Conservation (phyloP, 2,797 vertebrate genomes). For the Nasua narica region DNA sequence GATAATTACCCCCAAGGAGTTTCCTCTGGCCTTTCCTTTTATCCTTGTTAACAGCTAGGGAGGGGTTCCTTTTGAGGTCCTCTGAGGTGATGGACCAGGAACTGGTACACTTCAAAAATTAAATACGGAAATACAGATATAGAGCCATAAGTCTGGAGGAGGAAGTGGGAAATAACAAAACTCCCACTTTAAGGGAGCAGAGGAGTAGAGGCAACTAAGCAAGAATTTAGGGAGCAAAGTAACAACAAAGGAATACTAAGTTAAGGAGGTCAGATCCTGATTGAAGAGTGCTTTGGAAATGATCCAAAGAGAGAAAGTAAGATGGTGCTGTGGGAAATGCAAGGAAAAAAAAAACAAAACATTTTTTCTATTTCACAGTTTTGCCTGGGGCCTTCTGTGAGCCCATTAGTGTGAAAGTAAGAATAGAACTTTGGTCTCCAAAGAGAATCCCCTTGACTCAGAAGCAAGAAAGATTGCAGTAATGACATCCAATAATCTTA, state of each 20-base stretch:
- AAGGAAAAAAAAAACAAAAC: neutral
- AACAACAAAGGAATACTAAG: neutral
- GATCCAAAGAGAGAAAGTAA: neutral
- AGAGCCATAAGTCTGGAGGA: neutral
- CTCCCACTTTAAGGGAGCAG: neutral
- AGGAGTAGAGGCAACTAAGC: no score
- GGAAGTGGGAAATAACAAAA: neutral
- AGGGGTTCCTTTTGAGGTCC: neutral
- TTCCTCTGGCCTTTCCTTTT: neutral
- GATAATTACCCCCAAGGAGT: neutral
- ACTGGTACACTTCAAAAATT: neutral
- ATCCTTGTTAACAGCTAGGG: neutral
- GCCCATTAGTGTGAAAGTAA: neutral
- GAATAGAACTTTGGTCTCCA: neutral
- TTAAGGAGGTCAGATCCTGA: neutral
- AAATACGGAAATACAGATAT: neutral
- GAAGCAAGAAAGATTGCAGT: neutral
- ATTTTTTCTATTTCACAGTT: neutral
- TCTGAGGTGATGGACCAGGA: neutral
- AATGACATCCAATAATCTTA: slow-evolving; percentile 26
- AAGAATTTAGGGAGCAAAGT: neutral
- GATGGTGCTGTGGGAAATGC: neutral
- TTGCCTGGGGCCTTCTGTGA: neutral
- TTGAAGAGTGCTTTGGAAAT: neutral
- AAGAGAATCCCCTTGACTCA: neutral